These are phyloP conservation scores for Cheilinus undulatus DNA, from an alignment of 2,113 vertebrate species.

Conservation along the genomic window DNA sequence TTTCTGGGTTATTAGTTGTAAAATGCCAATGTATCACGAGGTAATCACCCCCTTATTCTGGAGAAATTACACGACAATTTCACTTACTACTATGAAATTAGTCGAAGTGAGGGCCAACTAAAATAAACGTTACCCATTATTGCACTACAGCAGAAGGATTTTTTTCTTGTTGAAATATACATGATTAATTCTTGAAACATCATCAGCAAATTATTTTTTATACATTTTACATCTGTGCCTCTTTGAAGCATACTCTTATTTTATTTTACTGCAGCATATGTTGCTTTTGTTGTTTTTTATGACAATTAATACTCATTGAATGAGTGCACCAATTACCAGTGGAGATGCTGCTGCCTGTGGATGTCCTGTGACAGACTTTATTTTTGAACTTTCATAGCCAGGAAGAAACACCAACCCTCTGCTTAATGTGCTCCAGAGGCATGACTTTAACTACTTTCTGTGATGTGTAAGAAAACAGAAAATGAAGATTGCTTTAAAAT, in stretches of 20 bases:
- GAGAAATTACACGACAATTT: no score
- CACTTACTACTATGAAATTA: no score
- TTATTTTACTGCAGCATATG: background rate
- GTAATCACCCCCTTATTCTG: no score
- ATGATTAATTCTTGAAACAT: background rate
- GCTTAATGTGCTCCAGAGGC: conserved; percentile 7
- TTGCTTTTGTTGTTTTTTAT: background rate
- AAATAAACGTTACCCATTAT: conserved; percentile 1
- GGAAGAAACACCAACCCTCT: background rate
- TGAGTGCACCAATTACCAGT: background rate
- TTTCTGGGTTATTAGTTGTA: no score
- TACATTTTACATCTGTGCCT: conserved; percentile 13
- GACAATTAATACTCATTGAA: background rate
- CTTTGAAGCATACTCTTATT: background rate
- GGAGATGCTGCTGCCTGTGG: conserved; percentile 12
- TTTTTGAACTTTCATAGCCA: background rate
- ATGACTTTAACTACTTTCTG: background rate
- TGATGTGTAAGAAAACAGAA: background rate
- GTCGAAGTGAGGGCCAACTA: no score
- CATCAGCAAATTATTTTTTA: background rate
- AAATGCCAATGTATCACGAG: no score
- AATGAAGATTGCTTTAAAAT: conserved; percentile 12
- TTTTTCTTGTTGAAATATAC: background rate
- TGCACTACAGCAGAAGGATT: conserved; percentile 23
- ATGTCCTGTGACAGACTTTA: background rate